Evolutionary conservation across 2,888 invertebrate species (phyloP), one percentile per base, ranked within the genome.

Genomic region (Drosophila rubida): DNA sequence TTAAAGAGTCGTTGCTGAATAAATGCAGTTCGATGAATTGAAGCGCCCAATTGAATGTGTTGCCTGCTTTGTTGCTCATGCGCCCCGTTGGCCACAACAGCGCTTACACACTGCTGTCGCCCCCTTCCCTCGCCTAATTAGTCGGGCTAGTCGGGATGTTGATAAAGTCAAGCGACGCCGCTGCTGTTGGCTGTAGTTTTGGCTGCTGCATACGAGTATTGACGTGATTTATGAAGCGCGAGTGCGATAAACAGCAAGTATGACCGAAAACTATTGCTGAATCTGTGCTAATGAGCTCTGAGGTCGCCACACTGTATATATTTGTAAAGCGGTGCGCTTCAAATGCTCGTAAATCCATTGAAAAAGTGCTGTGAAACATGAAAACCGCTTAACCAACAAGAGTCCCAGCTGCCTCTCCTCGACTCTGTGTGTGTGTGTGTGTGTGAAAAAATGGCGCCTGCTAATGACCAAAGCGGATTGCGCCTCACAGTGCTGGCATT

Each of bases 401-500:
- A 55, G 53, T 48, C 80, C 37, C 80, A 77, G 66, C 66, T 74
- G 75, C 30, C 23, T 32, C 19, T 41, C 19, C 9, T 45, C 37
- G 32, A 14, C 2, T 11, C 13, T 7, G 41, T 44, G 7, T 25
- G 35, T 9, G 25, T 46, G 35, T 5, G 32, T 35, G 42, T 54
- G 49, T 16, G 50, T 32, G 30, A 37, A 48, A 50, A 62, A 57
- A 39, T n/a, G 9, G 14, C 54, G 45, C 19, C 49, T 35, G 53
- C 69, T 88, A 84, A 84, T 86, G 88, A 78, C 78, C 70, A 66
- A 73, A 80, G 64, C 71, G 84, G 70, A 72, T 80, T 83, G 79
- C 48, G 68, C 2, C 49, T 44, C 53, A 35, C 45, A 42, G 30
- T 64, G 80, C 58, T 60, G 64, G 55, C 70, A 75, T 70, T 78